Base-by-base conservation (phyloP, 2,888 invertebrate genomes). In the Sabellastarte sp. region DNA sequence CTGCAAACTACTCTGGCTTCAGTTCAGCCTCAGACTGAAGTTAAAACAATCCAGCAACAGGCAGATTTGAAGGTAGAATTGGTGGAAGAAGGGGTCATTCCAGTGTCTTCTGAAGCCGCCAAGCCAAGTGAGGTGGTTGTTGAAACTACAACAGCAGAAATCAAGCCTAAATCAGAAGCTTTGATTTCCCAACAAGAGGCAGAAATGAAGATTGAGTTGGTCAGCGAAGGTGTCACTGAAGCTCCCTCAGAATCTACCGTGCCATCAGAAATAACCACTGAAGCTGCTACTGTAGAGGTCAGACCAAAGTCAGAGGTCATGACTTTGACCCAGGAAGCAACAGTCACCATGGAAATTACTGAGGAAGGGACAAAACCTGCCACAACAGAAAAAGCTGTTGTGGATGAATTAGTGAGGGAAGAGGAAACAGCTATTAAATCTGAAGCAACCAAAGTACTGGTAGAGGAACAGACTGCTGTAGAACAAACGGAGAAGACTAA, bases 401-500 rank as follows among this genome's bases (percentile, higher is more conserved):
- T 57, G 31, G n/a, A 32, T 61, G 61, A n/a, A n/a, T n/a, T n/a
- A n/a, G n/a, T n/a, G n/a, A n/a, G 29, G 0, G 70, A 70, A 26
- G 70, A 70, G 56, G 61, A 69, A 26, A 68, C 70, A 29, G 64
- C 57, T 29, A 32, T 59, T 51, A 57, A 31, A 32, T 50, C 50
- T 41, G 57, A 61, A 59, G 50, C 58, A 41, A 24, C 56, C 2
- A 57, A 30, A 32, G 60, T 50, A 32, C 50, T 28, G 1, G 55
- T 59, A 29, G 52, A 33, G n/a, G 63, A 69, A 3, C 63, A 70
- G 32, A 66, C 70, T 3, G 65, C 63, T 32, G 69, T 69, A 26
- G 65, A 51, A 1, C 64, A 69, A 31, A 41, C 64, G 30, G 67
- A 71, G 67, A 69, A 2, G 52, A 15, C 26, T 29, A 24, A 60